These are phyloP conservation scores for Fissipunctia ypsillon DNA, from an alignment of 2,888 invertebrate species.

Conservation along the genomic window DNA sequence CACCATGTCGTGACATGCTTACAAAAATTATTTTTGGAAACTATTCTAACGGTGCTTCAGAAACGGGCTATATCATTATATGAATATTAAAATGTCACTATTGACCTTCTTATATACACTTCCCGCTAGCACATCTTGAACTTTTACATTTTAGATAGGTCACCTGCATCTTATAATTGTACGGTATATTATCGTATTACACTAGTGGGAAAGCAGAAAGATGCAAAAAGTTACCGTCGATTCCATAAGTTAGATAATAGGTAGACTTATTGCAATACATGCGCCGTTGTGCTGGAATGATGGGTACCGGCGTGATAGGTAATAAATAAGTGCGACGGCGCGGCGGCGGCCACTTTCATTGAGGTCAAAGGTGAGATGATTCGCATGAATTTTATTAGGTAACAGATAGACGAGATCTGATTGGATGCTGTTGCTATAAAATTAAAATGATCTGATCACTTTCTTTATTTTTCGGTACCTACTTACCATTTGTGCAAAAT, in stretches of 20 bases:
- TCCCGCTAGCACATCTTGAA: constrained; percentile 52
- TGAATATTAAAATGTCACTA: constrained; percentile 47
- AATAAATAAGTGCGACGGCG: constrained; percentile 39
- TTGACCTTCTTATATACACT: constrained; percentile 55
- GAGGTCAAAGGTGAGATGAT: constrained; percentile 77
- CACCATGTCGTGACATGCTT: constrained; percentile 61
- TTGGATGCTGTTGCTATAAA: constrained; percentile 38
- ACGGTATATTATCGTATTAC: constrained; percentile 26
- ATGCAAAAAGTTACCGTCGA: constrained; percentile 15
- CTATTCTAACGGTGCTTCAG: constrained; percentile 54
- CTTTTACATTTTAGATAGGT: constrained; percentile 61
- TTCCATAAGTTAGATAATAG: constrained; percentile 25
- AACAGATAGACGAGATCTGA: constrained; percentile 67
- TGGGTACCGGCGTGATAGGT: constrained; percentile 18
- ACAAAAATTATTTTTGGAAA: constrained; percentile 61
- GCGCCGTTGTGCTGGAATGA: neutral
- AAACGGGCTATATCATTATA: constrained; percentile 19
- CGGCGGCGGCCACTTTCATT: constrained; percentile 70
- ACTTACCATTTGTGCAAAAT: too few species aligned
- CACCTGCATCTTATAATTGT: constrained; percentile 36
- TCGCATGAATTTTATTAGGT: constrained; percentile 71
- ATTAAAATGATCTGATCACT: constrained; percentile 27
- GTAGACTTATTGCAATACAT: constrained; percentile 15
- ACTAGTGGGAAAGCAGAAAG: constrained; percentile 29
- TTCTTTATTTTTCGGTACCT: constrained; percentile 31